A percentile compares a stretch with the other conserved stretches of the same genome.
phyloP scores from a whole-genome alignment of 2,797 vertebrate genomes.

The Mormyrus proboscirostris region DNA sequence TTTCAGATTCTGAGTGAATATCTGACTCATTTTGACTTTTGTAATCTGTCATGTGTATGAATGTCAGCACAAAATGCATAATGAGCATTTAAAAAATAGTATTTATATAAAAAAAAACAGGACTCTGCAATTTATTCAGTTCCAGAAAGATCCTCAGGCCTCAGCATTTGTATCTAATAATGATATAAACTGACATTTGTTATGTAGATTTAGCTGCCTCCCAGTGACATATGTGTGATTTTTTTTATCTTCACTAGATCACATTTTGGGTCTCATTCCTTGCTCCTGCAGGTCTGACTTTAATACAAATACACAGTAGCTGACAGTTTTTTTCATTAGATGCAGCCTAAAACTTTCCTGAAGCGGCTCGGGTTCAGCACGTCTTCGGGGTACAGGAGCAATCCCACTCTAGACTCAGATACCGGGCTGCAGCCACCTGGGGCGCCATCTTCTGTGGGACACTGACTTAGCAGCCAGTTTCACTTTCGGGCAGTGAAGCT shows the following conservation, averaged over 20 bases:
- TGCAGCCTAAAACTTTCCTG: neutral
- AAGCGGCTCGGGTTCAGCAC: neutral
- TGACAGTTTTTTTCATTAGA: neutral
- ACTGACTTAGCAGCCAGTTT: neutral
- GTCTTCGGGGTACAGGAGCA: neutral
- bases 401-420: neutral
- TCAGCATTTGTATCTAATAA: neutral
- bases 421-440: neutral
- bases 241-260: neutral
- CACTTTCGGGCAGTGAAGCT: neutral
- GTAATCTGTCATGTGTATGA: neutral
- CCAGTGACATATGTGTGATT: neutral
- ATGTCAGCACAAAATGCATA: neutral
- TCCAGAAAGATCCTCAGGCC: neutral
- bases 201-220: neutral
- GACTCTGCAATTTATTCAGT: neutral
- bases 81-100: neutral
- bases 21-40: neutral
- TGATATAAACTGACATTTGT: neutral
- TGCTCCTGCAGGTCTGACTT: neutral
- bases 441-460: neutral
- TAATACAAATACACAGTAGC: neutral
- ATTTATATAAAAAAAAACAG: neutral
- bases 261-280: neutral
- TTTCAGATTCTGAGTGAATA: neutral